A percentile compares a stretch with the other conserved stretches of the same genome.
Evolutionary conservation across 2,888 invertebrate genomes (phyloP).

Genomic region (Drosophila robusta): DNA sequence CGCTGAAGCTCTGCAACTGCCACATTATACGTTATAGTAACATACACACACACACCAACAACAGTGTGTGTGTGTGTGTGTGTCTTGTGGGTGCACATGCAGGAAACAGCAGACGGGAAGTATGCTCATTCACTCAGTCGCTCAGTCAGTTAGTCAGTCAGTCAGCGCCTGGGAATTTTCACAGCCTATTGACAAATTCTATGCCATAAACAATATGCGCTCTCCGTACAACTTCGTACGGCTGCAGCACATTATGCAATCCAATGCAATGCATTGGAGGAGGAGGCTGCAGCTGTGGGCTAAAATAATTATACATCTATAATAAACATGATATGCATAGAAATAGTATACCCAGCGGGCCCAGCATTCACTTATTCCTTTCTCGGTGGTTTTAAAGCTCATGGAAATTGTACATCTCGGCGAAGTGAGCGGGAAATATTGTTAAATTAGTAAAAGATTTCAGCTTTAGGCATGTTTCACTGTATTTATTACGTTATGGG

Average conservation of each 20-base stretch:
- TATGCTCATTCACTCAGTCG: slow-evolving; percentile 18
- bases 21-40: slow-evolving; percentile 24
- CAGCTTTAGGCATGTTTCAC: neutral
- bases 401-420: too few relatives aligned
- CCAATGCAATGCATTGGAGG: neutral
- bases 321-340: slow-evolving; percentile 5
- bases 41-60: slow-evolving; percentile 9
- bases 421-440: neutral
- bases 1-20: slow-evolving; percentile 31
- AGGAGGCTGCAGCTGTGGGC: slow-evolving; percentile 3
- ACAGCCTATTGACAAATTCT: slow-evolving; percentile 58
- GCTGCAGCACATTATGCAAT: slow-evolving; percentile 36
- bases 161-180: slow-evolving; percentile 62
- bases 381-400: neutral
- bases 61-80: slow-evolving; percentile 1
- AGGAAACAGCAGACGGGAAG: slow-evolving; percentile 29
- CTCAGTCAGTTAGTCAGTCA: slow-evolving; percentile 24
- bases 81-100: slow-evolving; percentile 25
- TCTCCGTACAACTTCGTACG: neutral
- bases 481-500: too few relatives aligned
- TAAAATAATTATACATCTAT: slow-evolving; percentile 7
- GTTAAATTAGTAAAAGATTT: neutral
- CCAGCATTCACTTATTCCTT: neutral
- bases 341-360: neutral
- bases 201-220: slow-evolving; percentile 42